Percentiles rank a stretch among this genome's conserved stretches.
phyloP scores from a whole-genome alignment of 2,888 invertebrate species.

The Homarus gammarus region DNA sequence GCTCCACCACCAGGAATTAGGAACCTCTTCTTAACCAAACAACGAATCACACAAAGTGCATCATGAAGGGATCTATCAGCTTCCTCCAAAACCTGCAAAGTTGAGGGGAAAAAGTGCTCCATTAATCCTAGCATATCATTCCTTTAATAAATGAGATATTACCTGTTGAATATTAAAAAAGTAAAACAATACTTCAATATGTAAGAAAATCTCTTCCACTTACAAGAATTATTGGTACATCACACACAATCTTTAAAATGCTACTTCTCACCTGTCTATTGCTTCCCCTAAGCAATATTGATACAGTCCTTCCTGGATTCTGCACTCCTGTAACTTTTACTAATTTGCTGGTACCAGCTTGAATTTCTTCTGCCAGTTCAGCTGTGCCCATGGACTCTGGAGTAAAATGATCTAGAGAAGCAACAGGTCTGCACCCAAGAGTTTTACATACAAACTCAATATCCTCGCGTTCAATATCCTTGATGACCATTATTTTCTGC shows the following conservation, averaged over 20 bases:
- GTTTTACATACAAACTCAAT: conserved; percentile 96
- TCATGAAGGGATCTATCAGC: conserved; percentile 95
- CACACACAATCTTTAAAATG: not conserved
- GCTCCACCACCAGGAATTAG: conserved; percentile 98
- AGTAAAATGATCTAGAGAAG: conserved; percentile 98
- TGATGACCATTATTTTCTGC: conserved; percentile 98
- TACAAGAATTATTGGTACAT: too few species aligned
- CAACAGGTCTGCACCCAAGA: conserved; percentile 91
- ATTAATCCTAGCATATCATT: not conserved
- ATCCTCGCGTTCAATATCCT: conserved; percentile 98
- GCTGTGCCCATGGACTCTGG: conserved; percentile 89
- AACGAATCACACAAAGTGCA: conserved; percentile 95
- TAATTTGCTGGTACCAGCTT: conserved; percentile 92
- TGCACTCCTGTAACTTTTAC: conserved; percentile 91
- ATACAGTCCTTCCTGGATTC: conserved; percentile 93
- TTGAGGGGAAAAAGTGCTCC: not conserved
- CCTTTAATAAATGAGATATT: not conserved
- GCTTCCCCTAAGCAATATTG: conserved; percentile 92
- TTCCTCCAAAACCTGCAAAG: conserved; percentile 88
- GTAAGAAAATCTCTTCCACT: not conserved
- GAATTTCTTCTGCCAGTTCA: conserved; percentile 95
- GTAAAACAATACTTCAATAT: not conserved
- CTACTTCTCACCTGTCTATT: conserved; percentile 83
- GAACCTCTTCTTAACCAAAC: conserved; percentile 92
- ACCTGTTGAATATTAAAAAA: not conserved